Evolutionary conservation across 2,113 vertebrate genomes (phyloP).

Genomic region (Strix aluco): DNA sequence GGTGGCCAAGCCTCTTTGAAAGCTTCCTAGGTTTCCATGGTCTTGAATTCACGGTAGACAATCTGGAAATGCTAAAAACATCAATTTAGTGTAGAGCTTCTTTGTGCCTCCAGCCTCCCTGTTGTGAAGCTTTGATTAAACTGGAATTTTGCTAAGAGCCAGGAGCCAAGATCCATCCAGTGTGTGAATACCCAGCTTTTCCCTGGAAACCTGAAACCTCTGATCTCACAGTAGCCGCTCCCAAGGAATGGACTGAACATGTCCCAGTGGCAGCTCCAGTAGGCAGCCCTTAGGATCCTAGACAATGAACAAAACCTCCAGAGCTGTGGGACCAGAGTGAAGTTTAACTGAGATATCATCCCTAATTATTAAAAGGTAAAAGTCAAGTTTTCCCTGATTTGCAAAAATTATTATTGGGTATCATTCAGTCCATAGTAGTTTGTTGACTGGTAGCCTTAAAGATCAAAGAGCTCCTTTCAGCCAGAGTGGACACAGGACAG

Average conservation of each 20-base stretch:
- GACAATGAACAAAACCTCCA: background rate
- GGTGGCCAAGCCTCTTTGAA: background rate
- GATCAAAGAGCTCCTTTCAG: background rate
- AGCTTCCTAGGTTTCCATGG: background rate
- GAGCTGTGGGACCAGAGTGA: background rate
- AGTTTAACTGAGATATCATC: background rate
- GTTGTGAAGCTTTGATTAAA: background rate
- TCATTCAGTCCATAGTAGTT: background rate
- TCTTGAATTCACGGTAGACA: background rate
- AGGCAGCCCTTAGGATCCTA: background rate
- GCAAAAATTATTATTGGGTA: background rate
- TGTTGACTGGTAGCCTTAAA: background rate
- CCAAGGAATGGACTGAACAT: background rate
- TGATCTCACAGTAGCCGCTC: background rate
- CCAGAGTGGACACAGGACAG: background rate
- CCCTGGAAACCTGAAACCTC: background rate
- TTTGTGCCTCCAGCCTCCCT: background rate
- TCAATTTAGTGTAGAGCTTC: background rate
- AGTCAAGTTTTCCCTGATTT: background rate
- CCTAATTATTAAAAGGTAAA: background rate
- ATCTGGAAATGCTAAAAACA: background rate
- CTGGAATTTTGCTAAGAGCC: background rate
- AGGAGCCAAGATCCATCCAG: background rate
- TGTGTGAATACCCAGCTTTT: accelerated
- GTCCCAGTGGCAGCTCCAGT: accelerated